A percentile compares a stretch with the other conserved stretches of the same genome.
Conservation (phyloP, 2,113 vertebrate genomes). For the Tetrao urogallus region DNA sequence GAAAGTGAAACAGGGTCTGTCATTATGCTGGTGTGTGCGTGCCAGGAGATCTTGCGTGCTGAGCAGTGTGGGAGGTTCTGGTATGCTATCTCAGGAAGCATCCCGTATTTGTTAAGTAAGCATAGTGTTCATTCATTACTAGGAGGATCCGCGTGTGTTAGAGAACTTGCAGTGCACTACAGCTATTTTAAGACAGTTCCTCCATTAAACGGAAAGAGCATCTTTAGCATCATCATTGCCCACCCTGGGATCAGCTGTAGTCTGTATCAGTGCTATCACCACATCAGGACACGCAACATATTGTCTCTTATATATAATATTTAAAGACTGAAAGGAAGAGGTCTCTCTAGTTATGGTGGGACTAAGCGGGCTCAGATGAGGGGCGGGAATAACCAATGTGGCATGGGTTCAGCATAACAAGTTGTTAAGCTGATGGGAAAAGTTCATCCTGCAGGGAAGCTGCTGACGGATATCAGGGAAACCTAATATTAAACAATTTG, state of each 20-base stretch:
- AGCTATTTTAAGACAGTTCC: neutral
- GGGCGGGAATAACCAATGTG: neutral
- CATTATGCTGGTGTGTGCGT: neutral
- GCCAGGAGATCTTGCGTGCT: neutral
- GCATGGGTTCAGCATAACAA: neutral
- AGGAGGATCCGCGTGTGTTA: neutral
- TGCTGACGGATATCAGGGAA: neutral
- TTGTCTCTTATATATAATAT: rapidly evolving
- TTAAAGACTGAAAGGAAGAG: neutral
- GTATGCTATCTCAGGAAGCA: neutral
- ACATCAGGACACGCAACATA: rapidly evolving
- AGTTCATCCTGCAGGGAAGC: neutral
- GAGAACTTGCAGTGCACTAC: neutral
- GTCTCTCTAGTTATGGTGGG: rapidly evolving
- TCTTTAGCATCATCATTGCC: neutral
- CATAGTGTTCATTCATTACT: neutral
- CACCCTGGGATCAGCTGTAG: neutral
- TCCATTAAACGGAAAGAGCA: neutral
- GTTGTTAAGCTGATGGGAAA: neutral
- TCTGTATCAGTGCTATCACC: rapidly evolving
- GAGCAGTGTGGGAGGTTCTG: neutral
- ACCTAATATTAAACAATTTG: neutral
- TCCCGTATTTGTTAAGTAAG: neutral
- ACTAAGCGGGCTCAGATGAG: neutral
- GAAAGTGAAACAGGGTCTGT: neutral